A percentile compares a stretch with the other conserved stretches of the same genome.
Conservation (phyloP, 2,113 vertebrate genomes). For the Pteropus alecto region DNA sequence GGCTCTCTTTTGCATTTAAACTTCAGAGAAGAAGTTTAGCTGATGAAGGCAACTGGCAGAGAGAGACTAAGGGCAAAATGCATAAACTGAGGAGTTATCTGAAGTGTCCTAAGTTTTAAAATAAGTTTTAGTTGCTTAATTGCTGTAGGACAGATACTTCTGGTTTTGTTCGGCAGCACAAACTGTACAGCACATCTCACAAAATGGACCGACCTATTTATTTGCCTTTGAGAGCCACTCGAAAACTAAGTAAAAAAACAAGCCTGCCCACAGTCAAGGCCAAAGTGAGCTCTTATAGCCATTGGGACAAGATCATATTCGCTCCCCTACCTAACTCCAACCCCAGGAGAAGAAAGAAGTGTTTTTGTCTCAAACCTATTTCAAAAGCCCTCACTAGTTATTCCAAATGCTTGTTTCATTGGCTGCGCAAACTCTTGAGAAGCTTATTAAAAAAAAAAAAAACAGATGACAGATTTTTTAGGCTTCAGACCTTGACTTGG, state of each 20-base stretch:
- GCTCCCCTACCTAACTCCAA: neutral
- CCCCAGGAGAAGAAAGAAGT: neutral
- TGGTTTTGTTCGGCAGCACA: neutral
- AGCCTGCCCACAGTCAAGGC: neutral
- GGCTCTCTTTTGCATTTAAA: neutral
- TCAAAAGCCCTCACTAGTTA: neutral
- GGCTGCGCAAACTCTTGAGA: neutral
- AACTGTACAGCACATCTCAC: neutral
- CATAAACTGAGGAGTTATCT: neutral
- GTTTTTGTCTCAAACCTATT: neutral
- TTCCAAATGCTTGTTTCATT: neutral
- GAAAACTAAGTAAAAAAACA: conserved; percentile 29
- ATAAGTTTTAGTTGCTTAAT: neutral
- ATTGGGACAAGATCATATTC: neutral
- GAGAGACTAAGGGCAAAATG: neutral
- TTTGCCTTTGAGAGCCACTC: conserved; percentile 24
- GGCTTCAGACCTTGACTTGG: neutral
- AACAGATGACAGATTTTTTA: neutral
- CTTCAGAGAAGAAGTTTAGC: neutral
- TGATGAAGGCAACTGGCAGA: neutral
- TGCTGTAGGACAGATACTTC: neutral
- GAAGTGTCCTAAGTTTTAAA: neutral
- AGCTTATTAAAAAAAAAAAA: neutral
- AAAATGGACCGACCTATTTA: conserved; percentile 24
- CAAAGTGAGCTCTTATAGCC: neutral